Conservation (phyloP, 2,797 vertebrate species). For the Anomalospiza imberbis region DNA sequence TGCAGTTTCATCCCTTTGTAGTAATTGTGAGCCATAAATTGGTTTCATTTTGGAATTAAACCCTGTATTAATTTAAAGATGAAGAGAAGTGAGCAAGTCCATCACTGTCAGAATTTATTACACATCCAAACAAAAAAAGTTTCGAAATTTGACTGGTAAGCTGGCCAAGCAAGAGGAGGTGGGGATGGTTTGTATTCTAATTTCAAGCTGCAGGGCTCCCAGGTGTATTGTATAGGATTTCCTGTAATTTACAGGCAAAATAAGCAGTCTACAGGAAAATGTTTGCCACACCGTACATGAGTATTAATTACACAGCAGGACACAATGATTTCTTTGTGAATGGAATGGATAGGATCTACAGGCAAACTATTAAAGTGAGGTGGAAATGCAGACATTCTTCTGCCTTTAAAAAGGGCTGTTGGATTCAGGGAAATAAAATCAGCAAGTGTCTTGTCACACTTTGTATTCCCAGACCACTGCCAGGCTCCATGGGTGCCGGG, state of each 20-base stretch:
- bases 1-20: slow-evolving; percentile 18
- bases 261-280: slow-evolving; percentile 76
- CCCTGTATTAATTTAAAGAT: slow-evolving; percentile 49
- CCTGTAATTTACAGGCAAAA: slow-evolving; percentile 79
- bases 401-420: slow-evolving; percentile 40
- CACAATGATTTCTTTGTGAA: slow-evolving; percentile 77
- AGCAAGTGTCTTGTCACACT: slow-evolving; percentile 14
- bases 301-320: slow-evolving; percentile 82
- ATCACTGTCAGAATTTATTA: slow-evolving; percentile 54
- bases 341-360: slow-evolving; percentile 68
- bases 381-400: slow-evolving; percentile 55
- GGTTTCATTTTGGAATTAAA: slow-evolving; percentile 55
- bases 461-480: not conserved
- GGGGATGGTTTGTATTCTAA: slow-evolving; percentile 74
- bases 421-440: slow-evolving; percentile 22
- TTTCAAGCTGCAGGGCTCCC: slow-evolving; percentile 76
- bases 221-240: slow-evolving; percentile 79
- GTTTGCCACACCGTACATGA: slow-evolving; percentile 68
- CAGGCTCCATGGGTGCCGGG: rapidly evolving
- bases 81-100: slow-evolving; percentile 43
- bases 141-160: slow-evolving; percentile 55
- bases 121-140: slow-evolving; percentile 41
- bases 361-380: slow-evolving; percentile 59
- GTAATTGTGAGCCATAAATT: slow-evolving; percentile 30
- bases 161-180: slow-evolving; percentile 67